Evolutionary conservation across 92 coral and sea anemone genomes (phyloP), one percentile per base, ranked within the genome.

Genomic region (Actinostola sp.): DNA sequence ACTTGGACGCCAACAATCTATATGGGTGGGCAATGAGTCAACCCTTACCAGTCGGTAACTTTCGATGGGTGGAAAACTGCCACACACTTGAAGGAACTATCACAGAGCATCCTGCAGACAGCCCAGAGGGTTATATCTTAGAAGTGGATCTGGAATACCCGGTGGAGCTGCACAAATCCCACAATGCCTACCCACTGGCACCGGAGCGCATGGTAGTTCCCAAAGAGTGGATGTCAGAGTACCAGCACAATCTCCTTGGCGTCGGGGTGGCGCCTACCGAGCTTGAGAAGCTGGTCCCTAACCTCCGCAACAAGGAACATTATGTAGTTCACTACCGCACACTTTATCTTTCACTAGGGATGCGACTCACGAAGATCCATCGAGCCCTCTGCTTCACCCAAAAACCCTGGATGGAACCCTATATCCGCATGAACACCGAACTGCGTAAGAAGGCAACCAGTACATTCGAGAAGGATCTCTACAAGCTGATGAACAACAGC

Each of bases 401-500:
- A 41, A 55, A 38, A 8, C 9, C 20, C 11, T 74, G 73, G 80
- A 14, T 74, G 16, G 41, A 74, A 12, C 13, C 73, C 26, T 74
- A 74, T 43, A 74, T 62, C 41, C 25, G 62, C 13, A 41, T 74
- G 42, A 74, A 74, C 61, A 74, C 80, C 46, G 59, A 74, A 26
- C 65, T 65, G 31, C 5, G 73, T 16, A 63, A 69, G 23, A 79
- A 77, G 20, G 83, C 77, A 39, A 26, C 42, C 19, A 77, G 68
- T 57, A 79, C 32, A 27, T 77, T 77, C 34, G 77, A 77, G 64
- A 77, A 77, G 41, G 77, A 77, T 77, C 67, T 76, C 49, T 76
- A 43, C 69, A 76, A 78, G 75, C 33, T 81, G 34, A 81, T 81
- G 86, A 81, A 82, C 27, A 82, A 82, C 27, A 1, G 51, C 15